Percentiles rank a stretch among this genome's conserved stretches.
phyloP scores from a whole-genome alignment of 2,888 invertebrate genomes.

The Rhagium mordax region DNA sequence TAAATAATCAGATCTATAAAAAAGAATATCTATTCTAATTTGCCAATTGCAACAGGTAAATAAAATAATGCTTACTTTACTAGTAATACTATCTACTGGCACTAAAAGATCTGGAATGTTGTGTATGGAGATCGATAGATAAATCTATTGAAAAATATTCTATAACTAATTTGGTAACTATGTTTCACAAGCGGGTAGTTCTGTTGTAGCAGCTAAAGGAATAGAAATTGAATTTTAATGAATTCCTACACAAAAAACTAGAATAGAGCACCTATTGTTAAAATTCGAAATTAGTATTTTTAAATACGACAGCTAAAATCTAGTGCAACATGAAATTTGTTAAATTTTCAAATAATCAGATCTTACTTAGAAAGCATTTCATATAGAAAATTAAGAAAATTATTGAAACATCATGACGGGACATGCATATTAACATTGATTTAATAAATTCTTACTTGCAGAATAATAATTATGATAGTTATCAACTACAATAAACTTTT shows the following conservation, averaged over 20 bases:
- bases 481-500: too few relatives aligned
- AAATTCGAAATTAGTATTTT: background rate
- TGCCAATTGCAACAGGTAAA: background rate
- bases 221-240: constrained; percentile 37
- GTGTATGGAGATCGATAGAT: constrained; percentile 41
- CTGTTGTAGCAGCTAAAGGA: constrained; percentile 85
- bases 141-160: constrained; percentile 43
- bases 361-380: too few relatives aligned
- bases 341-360: too few relatives aligned
- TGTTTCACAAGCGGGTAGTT: constrained; percentile 82
- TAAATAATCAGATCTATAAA: background rate
- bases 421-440: too few relatives aligned
- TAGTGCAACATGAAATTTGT: too few relatives aligned
- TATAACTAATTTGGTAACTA: constrained; percentile 53
- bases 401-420: too few relatives aligned
- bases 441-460: too few relatives aligned
- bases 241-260: constrained; percentile 28
- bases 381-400: too few relatives aligned
- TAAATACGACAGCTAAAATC: too few relatives aligned
- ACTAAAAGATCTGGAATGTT: constrained; percentile 41
- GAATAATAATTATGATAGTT: too few relatives aligned
- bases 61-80: background rate
- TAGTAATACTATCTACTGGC: constrained; percentile 31
- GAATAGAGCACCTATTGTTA: background rate
- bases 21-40: background rate